Conservation (phyloP, 1,140 invertebrate genomes). For the Tetramorium parvispinum region DNA sequence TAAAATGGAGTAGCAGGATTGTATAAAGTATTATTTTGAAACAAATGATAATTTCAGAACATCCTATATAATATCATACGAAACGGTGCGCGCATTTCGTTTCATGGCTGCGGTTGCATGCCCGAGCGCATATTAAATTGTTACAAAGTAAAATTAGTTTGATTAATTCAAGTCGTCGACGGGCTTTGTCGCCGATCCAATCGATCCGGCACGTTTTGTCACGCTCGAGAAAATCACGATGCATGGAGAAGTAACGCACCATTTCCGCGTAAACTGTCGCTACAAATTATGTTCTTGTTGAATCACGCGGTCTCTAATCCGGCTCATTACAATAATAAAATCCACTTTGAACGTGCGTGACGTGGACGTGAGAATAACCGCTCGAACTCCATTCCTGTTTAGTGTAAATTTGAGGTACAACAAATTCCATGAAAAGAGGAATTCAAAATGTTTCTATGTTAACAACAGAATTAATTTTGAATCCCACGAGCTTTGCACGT, state of each 20-base stretch:
- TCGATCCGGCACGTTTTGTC: slow-evolving; percentile 45
- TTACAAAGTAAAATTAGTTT: slow-evolving; percentile 59
- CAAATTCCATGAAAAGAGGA: not conserved
- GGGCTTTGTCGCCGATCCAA: slow-evolving; percentile 31
- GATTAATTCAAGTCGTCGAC: slow-evolving; percentile 57
- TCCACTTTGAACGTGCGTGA: not conserved
- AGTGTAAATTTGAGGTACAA: not conserved
- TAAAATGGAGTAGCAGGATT: not conserved
- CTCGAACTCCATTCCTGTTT: not conserved
- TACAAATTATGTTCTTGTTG: slow-evolving; percentile 40
- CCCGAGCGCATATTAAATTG: slow-evolving; percentile 52
- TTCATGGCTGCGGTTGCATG: slow-evolving; percentile 35
- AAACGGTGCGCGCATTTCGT: slow-evolving; percentile 16
- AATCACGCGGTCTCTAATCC: slow-evolving; percentile 30
- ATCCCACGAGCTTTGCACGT: not conserved
- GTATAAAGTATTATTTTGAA: not conserved
- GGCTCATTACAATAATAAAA: slow-evolving; percentile 47
- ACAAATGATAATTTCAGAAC: not conserved
- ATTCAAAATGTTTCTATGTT: not conserved
- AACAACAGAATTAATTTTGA: not conserved
- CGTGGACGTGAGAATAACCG: not conserved
- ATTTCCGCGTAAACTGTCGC: slow-evolving; percentile 21
- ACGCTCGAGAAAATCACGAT: slow-evolving; percentile 52
- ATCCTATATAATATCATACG: not conserved
- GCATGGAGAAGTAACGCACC: slow-evolving; percentile 30